Percentiles rank a stretch among this genome's conserved stretches.
These are phyloP conservation scores for Leptarthrus brevirostris DNA, from an alignment of 2,888 invertebrate species.

Conservation along the genomic window DNA sequence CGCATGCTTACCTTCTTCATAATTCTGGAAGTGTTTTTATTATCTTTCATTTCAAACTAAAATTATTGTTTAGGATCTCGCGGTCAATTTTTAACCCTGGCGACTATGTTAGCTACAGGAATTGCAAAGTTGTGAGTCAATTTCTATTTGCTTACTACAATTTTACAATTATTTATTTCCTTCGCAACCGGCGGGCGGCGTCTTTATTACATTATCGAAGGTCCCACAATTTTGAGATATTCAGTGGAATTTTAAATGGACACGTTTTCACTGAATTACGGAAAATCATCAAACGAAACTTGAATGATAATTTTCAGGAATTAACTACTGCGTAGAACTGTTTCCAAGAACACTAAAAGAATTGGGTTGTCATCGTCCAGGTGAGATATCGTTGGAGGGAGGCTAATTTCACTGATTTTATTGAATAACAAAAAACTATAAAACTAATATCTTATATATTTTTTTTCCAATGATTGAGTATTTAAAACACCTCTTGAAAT, in stretches of 20 bases:
- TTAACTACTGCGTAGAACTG: no score
- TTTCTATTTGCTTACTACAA: constrained; percentile 14
- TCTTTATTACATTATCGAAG: neutral
- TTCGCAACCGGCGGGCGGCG: neutral
- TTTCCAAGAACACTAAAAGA: no score
- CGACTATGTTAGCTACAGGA: neutral
- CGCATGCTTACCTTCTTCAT: constrained; percentile 38
- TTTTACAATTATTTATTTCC: constrained; percentile 27
- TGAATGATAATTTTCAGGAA: neutral
- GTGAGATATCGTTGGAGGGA: no score
- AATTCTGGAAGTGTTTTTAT: constrained; percentile 33
- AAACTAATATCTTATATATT: no score
- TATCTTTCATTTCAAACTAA: constrained; percentile 29
- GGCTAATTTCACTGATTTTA: no score
- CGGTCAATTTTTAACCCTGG: constrained; percentile 24
- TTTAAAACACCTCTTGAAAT: no score
- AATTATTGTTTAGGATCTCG: constrained; percentile 15
- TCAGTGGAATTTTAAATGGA: neutral
- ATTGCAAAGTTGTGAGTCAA: constrained; percentile 7
- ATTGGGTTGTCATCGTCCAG: no score
- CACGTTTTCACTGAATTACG: neutral
- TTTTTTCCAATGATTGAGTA: no score
- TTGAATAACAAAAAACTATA: no score
- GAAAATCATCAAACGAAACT: neutral
- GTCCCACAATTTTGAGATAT: neutral